Conservation (phyloP, 2,797 vertebrate genomes). For the Borostomias antarcticus region DNA sequence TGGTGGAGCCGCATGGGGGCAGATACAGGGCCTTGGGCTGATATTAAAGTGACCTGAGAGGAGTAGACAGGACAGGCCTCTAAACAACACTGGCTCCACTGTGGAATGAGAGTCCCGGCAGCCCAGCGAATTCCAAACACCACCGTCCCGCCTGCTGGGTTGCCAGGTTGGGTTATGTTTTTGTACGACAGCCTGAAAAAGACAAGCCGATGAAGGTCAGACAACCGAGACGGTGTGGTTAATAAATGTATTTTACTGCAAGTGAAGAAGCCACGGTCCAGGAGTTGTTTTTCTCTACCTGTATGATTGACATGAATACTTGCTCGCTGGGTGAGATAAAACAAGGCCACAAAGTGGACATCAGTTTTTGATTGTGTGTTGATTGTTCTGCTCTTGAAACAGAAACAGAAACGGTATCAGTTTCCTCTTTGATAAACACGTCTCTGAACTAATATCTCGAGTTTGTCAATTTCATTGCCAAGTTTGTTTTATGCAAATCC, state of each 20-base stretch:
- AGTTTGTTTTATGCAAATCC: too few species aligned
- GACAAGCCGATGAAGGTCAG: too few species aligned
- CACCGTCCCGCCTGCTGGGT: too few species aligned
- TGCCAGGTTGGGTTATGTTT: constrained; percentile 17
- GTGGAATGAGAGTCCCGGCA: constrained; percentile 67
- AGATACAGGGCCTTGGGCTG: constrained; percentile 61
- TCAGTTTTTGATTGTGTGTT: too few species aligned
- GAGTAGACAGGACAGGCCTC: constrained; percentile 69
- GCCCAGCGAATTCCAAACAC: constrained; percentile 29
- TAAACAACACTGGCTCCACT: constrained; percentile 71
- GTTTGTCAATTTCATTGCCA: neutral
- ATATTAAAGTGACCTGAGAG: constrained; percentile 72
- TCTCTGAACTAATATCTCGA: neutral
- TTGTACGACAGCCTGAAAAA: too few species aligned
- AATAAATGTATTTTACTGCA: too few species aligned
- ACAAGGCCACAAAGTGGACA: too few species aligned
- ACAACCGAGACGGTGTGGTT: too few species aligned
- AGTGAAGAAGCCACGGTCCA: too few species aligned
- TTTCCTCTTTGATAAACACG: neutral
- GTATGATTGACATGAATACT: too few species aligned
- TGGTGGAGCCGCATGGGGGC: constrained; percentile 62
- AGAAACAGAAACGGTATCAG: neutral
- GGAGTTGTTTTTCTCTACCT: too few species aligned
- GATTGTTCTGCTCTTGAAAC: neutral
- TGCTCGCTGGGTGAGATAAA: too few species aligned